phyloP scores from a whole-genome alignment of 2,797 vertebrate species.

The Ptychobarbus kaznakovi region DNA sequence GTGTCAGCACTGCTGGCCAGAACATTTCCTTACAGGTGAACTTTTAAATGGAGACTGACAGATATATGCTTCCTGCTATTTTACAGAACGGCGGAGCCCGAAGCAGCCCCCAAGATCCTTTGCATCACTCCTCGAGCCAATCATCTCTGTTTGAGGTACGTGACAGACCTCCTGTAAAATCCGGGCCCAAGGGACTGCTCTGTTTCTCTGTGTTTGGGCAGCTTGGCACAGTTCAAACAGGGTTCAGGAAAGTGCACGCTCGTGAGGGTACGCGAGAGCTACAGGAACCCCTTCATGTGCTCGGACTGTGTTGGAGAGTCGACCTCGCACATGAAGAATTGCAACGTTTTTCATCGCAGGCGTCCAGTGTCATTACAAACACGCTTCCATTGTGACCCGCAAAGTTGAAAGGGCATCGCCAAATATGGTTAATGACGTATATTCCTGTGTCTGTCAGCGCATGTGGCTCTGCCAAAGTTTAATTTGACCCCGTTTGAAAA shows the following conservation, averaged over 20 bases:
- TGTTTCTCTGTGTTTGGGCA: constrained; percentile 54
- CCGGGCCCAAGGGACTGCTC: constrained; percentile 45
- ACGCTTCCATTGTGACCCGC: constrained; percentile 26
- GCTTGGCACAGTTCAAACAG: constrained; percentile 51
- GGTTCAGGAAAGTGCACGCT: constrained; percentile 54
- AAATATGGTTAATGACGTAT: constrained; percentile 50
- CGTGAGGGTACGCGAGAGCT: constrained; percentile 8
- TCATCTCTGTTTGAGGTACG: constrained; percentile 56
- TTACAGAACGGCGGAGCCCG: constrained; percentile 50
- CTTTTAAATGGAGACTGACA: constrained; percentile 69
- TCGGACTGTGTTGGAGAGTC: constrained; percentile 4
- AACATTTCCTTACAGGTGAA: constrained; percentile 68
- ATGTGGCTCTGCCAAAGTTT: constrained; percentile 27
- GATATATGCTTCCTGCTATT: constrained; percentile 69
- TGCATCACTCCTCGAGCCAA: constrained; percentile 51
- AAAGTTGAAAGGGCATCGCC: constrained; percentile 36
- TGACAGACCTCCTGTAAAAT: constrained; percentile 56
- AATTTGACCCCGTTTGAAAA: constrained; percentile 43
- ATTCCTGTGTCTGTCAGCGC: constrained; percentile 45
- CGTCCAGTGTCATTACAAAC: constrained; percentile 22
- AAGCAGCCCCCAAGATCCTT: constrained; percentile 51
- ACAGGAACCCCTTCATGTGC: constrained; percentile 34
- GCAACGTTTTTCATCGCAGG: constrained; percentile 6
- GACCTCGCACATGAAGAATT: constrained; percentile 25
- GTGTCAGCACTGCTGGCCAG: constrained; percentile 66